Base-by-base conservation (phyloP, 2,888 invertebrate genomes). In the Morpho achilles region DNA sequence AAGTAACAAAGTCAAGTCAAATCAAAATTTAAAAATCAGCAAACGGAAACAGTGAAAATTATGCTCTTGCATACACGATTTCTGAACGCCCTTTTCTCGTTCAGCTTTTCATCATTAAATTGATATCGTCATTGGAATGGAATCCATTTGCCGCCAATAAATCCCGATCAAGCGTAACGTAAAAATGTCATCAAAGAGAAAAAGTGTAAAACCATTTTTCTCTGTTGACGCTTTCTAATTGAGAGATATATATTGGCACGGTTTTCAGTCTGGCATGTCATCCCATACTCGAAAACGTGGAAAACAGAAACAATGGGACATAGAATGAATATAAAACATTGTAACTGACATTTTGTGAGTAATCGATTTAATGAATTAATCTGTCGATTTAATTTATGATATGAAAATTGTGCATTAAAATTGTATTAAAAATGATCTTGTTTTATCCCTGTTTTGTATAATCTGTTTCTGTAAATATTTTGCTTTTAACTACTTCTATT, bases 221-320 rank as follows among this genome's bases (percentile, higher is more conserved):
- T 50, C 49, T 55, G 55, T 50, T 50, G 49, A 49, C 56, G 48
- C 47, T 56, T 74, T 78, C 76, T 85, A 84, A 84, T 84, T 82
- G 83, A 76, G 76, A 76, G 74, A 82, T 80, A 79, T 81, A 79
- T 83, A 84, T 84, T 73, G 82, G 80, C 71, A 75, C 74, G 80
- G 83, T 77, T 82, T 80, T 84, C 77, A 75, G 66, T 10, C 23
- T 44, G 55, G 50, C 55, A 16, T 49, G 44, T 49, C 50, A 44
- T 48, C 42, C 47, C 48, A 22, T 22, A 23, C 42, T 48, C 54
- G 46, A 7, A 54, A 54, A 49, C 10, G 55, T 39, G 49, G 44
- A 55, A 55, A 55, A 55, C 55, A 50, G 55, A 55, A 55, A 55
- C 55, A 55, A 50, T 23, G 22, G 6, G 44, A 44, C 50, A 41